These are phyloP conservation scores for Epirrhoe alternata DNA, from an alignment of 2,888 invertebrate genomes.

Conservation along the genomic window DNA sequence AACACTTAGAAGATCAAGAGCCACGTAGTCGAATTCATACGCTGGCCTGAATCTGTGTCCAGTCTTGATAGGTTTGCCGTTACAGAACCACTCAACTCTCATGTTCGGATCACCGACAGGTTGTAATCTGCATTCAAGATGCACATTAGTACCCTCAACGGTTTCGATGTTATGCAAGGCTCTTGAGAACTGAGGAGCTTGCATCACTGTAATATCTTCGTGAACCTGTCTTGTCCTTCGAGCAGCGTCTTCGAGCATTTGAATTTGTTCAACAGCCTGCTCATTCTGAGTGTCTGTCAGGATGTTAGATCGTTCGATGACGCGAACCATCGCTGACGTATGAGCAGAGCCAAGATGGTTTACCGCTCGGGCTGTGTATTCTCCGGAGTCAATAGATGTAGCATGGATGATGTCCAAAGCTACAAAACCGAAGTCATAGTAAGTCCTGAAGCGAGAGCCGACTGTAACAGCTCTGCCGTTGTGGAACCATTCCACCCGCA, in stretches of 20 bases:
- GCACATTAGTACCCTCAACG: conserved; percentile 95
- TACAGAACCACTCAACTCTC: conserved; percentile 98
- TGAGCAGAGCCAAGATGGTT: conserved; percentile 97
- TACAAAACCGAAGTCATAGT: conserved; percentile 98
- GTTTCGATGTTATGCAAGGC: conserved; percentile 95
- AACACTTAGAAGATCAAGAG: conserved; percentile 97
- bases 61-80: conserved; percentile 95
- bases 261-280: conserved; percentile 95
- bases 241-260: conserved; percentile 93
- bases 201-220: conserved; percentile 93
- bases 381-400: conserved; percentile 96
- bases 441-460: conserved; percentile 96
- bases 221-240: conserved; percentile 88
- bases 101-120: conserved; percentile 96
- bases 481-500: conserved; percentile 98
- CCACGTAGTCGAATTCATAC: conserved; percentile 98
- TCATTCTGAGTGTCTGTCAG: conserved; percentile 96
- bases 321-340: conserved; percentile 95
- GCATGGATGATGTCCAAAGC: conserved; percentile 97
- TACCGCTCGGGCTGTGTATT: conserved; percentile 96
- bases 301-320: conserved; percentile 92
- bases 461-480: conserved; percentile 95
- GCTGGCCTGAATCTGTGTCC: conserved; percentile 98
- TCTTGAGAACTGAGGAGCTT: conserved; percentile 94
- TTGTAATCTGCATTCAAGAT: conserved; percentile 95